A percentile compares a stretch with the other conserved stretches of the same genome.
These are phyloP conservation scores for Neotragus pygmaeus DNA, from an alignment of 2,113 vertebrate species.

Conservation along the genomic window DNA sequence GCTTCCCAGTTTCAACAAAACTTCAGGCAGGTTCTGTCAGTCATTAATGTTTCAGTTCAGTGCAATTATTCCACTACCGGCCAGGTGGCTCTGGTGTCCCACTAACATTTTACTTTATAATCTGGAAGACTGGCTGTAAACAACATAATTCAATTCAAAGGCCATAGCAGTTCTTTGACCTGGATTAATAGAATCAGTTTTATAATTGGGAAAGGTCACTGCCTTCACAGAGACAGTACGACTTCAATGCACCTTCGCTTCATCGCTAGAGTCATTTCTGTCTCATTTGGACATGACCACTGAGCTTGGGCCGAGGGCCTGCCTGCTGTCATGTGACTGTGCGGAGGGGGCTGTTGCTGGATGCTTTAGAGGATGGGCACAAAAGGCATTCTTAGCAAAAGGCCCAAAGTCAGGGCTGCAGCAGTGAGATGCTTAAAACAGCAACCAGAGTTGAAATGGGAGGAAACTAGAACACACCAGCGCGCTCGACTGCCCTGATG, in stretches of 20 bases:
- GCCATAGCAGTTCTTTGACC: neutral
- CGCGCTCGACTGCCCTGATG: neutral
- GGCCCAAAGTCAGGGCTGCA: neutral
- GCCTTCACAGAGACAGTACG: neutral
- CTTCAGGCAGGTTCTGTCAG: neutral
- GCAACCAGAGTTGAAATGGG: constrained; percentile 21
- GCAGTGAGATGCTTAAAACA: constrained; percentile 1
- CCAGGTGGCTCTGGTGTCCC: neutral
- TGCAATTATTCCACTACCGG: neutral
- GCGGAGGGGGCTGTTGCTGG: neutral
- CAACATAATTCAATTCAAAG: neutral
- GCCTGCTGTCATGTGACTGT: neutral
- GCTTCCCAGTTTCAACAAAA: neutral
- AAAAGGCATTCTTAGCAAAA: neutral
- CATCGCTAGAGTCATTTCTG: neutral
- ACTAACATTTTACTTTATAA: neutral
- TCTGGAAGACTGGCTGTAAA: neutral
- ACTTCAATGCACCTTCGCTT: neutral
- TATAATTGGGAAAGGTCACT: neutral
- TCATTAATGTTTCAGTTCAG: neutral
- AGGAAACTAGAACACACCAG: constrained; percentile 27
- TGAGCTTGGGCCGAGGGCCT: accelerated
- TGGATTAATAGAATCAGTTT: neutral
- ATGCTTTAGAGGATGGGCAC: neutral
- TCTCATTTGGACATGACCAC: neutral